phyloP scores from a whole-genome alignment of 2,113 vertebrate genomes.

The Sialia sialis region DNA sequence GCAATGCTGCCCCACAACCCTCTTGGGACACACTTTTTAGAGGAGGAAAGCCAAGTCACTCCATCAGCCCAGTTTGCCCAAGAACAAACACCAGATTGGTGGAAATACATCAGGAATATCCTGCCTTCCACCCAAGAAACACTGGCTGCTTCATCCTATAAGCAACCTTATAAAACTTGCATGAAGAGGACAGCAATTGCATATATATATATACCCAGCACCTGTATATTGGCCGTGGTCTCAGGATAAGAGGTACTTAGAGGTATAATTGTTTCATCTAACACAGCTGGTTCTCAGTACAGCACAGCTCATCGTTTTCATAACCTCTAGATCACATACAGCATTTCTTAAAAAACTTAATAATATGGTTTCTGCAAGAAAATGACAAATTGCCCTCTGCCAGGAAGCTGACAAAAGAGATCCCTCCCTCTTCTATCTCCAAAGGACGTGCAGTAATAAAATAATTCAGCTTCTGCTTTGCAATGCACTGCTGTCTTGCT shows the following conservation, averaged over 20 bases:
- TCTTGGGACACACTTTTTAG: not conserved
- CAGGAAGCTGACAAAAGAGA: slow-evolving; percentile 38
- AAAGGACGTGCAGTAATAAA: not conserved
- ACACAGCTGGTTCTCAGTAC: not conserved
- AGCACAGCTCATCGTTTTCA: not conserved
- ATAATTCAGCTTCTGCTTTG: not conserved
- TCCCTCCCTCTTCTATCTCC: not conserved
- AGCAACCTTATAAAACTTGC: not conserved
- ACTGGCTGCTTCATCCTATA: not conserved
- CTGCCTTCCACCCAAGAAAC: not conserved
- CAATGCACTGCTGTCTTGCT: not conserved
- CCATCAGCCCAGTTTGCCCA: not conserved
- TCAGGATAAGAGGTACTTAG: not conserved
- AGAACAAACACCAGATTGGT: not conserved
- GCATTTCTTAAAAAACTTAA: slow-evolving; percentile 46
- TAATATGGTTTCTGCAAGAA: slow-evolving; percentile 9
- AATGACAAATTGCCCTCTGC: slow-evolving; percentile 32
- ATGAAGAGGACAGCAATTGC: not conserved
- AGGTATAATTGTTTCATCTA: not conserved
- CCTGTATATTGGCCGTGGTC: not conserved
- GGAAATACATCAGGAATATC: not conserved
- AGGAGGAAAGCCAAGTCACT: not conserved
- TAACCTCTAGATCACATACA: not conserved
- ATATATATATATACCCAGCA: not conserved
- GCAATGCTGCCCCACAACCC: not conserved